These are phyloP conservation scores for Hirtodrosophila cameraria DNA, from an alignment of 2,888 invertebrate species.

Conservation along the genomic window DNA sequence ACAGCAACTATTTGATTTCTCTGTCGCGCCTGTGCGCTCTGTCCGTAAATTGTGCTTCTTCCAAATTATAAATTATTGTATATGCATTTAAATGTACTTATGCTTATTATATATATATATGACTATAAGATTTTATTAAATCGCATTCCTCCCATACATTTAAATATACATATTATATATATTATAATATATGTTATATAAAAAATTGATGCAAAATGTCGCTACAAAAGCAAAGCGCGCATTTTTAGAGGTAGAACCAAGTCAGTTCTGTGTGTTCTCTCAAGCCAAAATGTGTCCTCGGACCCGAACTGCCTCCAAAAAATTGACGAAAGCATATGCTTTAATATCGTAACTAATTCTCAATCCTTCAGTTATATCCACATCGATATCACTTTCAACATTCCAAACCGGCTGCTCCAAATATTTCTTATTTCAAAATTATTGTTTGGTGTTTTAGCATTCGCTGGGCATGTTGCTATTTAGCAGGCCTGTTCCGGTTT, in stretches of 20 bases:
- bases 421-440: not conserved
- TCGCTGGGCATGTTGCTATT: not conserved
- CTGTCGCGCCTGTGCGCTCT: not conserved
- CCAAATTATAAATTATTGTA: slow-evolving; percentile 13
- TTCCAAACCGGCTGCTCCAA: slow-evolving; percentile 4
- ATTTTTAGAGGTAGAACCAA: slow-evolving; percentile 60
- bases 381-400: not conserved
- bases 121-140: slow-evolving; percentile 58
- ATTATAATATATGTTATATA: slow-evolving; percentile 43
- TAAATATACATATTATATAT: slow-evolving; percentile 33
- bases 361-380: slow-evolving; percentile 4
- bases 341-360: slow-evolving; percentile 5
- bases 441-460: not conserved
- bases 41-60: not conserved
- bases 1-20: not conserved
- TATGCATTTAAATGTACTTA: slow-evolving; percentile 34
- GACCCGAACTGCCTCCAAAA: slow-evolving; percentile 23
- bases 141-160: slow-evolving; percentile 43
- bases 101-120: slow-evolving; percentile 28
- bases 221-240: slow-evolving; percentile 65
- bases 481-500: too few species aligned
- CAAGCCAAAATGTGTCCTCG: slow-evolving; percentile 5
- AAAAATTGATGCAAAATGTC: slow-evolving; percentile 54
- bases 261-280: slow-evolving; percentile 37
- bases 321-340: slow-evolving; percentile 18